phyloP scores from a whole-genome alignment of 2,113 vertebrate species.

The Steatornis caripensis region DNA sequence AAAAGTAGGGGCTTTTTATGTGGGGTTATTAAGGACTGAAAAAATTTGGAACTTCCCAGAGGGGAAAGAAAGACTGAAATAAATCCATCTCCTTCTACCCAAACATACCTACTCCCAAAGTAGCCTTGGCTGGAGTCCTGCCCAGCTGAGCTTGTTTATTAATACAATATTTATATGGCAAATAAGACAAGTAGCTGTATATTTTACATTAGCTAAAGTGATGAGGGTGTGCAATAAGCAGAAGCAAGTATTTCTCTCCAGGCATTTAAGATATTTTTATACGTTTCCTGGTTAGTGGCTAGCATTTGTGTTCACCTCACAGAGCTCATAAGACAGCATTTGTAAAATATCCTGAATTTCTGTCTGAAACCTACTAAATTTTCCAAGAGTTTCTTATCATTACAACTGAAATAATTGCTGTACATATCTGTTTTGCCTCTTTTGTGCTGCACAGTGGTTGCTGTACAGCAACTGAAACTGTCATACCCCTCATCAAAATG shows the following conservation, averaged over 20 bases:
- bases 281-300: background rate
- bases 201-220: background rate
- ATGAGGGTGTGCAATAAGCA: background rate
- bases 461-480: background rate
- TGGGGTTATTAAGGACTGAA: background rate
- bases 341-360: background rate
- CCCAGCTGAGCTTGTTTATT: background rate
- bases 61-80: background rate
- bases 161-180: background rate
- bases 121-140: background rate
- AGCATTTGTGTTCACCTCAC: background rate
- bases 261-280: background rate
- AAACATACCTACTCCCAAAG: background rate
- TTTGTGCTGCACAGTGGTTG: constrained; percentile 1
- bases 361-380: background rate
- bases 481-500: background rate
- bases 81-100: background rate
- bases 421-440: background rate
- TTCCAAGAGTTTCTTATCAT: background rate
- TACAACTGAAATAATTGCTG: constrained; percentile 37
- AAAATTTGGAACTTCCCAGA: background rate
- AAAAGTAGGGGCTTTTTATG: background rate
- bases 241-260: background rate
- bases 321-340: background rate
- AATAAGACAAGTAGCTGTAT: too few species aligned